Conservation (phyloP, 2,113 vertebrate species). For the Empidonax traillii region DNA sequence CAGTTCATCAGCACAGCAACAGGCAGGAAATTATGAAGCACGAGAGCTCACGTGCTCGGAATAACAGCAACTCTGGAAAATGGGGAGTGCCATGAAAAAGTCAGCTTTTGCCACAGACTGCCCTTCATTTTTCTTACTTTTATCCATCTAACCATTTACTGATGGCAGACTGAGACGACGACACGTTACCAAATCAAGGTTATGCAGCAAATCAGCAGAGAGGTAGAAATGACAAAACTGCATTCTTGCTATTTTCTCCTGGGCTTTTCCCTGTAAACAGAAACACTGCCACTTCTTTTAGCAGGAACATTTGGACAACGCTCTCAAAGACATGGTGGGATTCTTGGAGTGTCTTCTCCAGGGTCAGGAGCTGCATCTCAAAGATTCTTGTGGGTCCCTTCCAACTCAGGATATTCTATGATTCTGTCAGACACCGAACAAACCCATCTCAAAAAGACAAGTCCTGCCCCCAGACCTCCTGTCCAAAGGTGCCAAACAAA, state of each 20-base stretch:
- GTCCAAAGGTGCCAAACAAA: neutral
- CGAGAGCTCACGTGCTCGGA: neutral
- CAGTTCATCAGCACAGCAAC: neutral
- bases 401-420: neutral
- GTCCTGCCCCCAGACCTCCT: neutral
- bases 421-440: neutral
- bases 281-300: neutral
- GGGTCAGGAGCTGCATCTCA: neutral
- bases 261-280: neutral
- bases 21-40: neutral
- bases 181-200: neutral
- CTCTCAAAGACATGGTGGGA: neutral
- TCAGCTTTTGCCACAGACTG: neutral
- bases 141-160: neutral
- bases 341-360: neutral
- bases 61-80: neutral
- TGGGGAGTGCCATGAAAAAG: neutral
- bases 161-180: fast-evolving
- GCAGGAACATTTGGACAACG: neutral
- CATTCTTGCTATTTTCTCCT: neutral
- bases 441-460: neutral
- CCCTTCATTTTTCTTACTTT: neutral
- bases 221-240: neutral
- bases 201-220: fast-evolving
- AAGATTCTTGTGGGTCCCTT: neutral